Percentiles rank a stretch among this genome's conserved stretches.
Evolutionary conservation across 1,140 invertebrate species (phyloP).

Genomic region (Nylanderia fulva): DNA sequence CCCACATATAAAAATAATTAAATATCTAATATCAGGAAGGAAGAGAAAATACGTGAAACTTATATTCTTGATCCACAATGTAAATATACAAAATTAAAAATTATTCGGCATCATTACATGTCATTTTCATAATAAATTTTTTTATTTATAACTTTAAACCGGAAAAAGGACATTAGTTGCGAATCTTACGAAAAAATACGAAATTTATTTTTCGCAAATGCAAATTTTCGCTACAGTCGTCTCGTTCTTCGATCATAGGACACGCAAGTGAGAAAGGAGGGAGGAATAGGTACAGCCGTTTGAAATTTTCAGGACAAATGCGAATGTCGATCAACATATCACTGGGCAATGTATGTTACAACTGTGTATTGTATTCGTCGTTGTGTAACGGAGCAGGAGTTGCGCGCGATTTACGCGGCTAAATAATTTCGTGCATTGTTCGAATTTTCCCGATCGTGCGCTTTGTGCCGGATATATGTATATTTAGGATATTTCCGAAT

Average conservation of each 20-base stretch:
- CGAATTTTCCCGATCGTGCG: slow-evolving; percentile 31
- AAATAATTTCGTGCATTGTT: slow-evolving; percentile 57
- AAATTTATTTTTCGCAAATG: background rate
- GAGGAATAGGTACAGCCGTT: background rate
- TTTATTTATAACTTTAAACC: background rate
- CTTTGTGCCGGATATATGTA: background rate
- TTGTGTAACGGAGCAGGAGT: too few species aligned
- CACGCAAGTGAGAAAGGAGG: too few species aligned
- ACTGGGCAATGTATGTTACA: background rate
- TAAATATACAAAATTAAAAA: background rate
- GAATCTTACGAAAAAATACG: background rate
- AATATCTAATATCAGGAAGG: background rate
- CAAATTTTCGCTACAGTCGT: background rate
- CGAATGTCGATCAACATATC: slow-evolving; percentile 32
- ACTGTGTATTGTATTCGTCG: slow-evolving; percentile 1
- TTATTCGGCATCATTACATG: background rate
- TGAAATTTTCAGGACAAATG: slow-evolving; percentile 17
- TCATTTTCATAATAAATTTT: background rate
- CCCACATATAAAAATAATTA: slow-evolving; percentile 8
- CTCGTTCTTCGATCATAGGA: background rate
- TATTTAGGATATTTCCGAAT: slow-evolving; percentile 14
- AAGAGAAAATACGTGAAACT: too few species aligned
- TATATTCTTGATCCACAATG: background rate
- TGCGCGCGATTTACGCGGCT: slow-evolving; percentile 39
- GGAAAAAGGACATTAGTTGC: background rate